Conservation (phyloP, 2,888 invertebrate genomes). For the Apotomis capreana region DNA sequence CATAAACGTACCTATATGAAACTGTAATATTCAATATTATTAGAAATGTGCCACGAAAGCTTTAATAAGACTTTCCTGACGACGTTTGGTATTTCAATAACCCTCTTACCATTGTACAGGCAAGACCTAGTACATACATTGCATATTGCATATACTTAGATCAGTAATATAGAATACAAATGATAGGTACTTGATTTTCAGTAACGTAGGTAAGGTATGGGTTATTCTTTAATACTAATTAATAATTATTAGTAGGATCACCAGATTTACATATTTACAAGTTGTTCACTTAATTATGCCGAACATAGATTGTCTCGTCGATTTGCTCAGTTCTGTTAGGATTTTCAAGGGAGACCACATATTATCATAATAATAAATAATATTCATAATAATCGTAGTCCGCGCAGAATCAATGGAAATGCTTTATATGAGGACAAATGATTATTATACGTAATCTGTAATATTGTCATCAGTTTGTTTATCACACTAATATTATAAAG, state of each 20-base stretch:
- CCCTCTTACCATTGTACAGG: too few species aligned
- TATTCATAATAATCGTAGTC: not conserved
- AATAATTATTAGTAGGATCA: too few species aligned
- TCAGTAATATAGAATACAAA: too few species aligned
- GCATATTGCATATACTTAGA: too few species aligned
- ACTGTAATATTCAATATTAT: too few species aligned
- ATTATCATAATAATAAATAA: conserved; percentile 1
- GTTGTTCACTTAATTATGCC: not conserved
- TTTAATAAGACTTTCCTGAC: too few species aligned
- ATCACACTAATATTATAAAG: too few species aligned
- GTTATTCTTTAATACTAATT: not conserved
- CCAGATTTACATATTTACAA: not conserved
- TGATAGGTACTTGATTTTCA: too few species aligned
- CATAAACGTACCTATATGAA: too few species aligned
- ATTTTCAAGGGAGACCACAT: conserved; percentile 14
- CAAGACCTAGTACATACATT: too few species aligned
- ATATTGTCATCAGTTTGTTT: not conserved
- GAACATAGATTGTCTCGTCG: not conserved
- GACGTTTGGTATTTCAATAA: too few species aligned
- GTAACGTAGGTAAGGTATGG: not conserved
- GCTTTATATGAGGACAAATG: not conserved
- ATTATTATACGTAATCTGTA: not conserved
- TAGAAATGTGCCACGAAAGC: too few species aligned
- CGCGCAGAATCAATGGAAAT: conserved; percentile 16
- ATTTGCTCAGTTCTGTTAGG: not conserved